phyloP scores from a whole-genome alignment of 2,113 vertebrate species.

The Pomatorhinus ruficollis region DNA sequence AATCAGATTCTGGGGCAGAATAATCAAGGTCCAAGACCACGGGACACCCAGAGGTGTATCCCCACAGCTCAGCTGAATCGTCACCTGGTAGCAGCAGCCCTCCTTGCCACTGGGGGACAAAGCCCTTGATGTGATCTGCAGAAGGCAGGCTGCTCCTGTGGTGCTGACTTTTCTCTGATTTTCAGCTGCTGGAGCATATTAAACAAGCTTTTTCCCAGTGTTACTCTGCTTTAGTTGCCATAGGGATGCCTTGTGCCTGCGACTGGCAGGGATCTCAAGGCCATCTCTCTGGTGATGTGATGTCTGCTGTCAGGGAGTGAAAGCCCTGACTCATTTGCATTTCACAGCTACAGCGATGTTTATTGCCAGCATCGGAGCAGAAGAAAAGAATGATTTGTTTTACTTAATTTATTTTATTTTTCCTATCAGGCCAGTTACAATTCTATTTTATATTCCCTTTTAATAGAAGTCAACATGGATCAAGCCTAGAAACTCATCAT shows the following conservation, averaged over 20 bases:
- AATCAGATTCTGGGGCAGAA: neutral
- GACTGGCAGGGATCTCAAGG: conserved; percentile 56
- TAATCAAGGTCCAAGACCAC: neutral
- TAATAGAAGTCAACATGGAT: neutral
- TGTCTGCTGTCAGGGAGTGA: conserved; percentile 56
- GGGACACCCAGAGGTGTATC: neutral
- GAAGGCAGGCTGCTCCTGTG: neutral
- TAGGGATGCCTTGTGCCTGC: conserved; percentile 59
- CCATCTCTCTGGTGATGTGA: conserved; percentile 67
- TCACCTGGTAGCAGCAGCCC: neutral
- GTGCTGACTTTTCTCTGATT: conserved; percentile 32
- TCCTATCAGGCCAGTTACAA: neutral
- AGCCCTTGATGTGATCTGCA: neutral
- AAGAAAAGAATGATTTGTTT: conserved; percentile 64
- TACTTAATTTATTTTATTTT: conserved; percentile 38
- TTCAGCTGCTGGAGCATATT: conserved; percentile 41
- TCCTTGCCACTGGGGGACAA: neutral
- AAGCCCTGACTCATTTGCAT: conserved; percentile 59
- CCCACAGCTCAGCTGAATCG: neutral
- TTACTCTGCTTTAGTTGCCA: conserved; percentile 48
- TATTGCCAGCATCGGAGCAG: conserved; percentile 40
- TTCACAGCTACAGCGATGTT: conserved; percentile 43
- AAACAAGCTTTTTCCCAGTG: conserved; percentile 18
- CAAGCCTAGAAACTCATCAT: conserved; percentile 2
- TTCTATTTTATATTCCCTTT: conserved; percentile 15